A percentile compares a stretch with the other conserved stretches of the same genome.
These are phyloP conservation scores for Phyto melanocephala DNA, from an alignment of 2,888 invertebrate genomes.

Conservation along the genomic window DNA sequence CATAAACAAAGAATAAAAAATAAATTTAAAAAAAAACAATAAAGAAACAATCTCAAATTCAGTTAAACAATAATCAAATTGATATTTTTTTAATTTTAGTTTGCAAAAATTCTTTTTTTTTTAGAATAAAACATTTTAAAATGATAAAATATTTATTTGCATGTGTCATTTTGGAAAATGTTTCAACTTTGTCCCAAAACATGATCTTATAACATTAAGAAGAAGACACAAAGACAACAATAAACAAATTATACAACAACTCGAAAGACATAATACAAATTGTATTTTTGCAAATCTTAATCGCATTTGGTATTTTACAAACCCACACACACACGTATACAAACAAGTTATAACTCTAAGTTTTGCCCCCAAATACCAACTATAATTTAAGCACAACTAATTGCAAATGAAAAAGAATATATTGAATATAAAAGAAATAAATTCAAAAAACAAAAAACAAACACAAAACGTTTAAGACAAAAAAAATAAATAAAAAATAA, in stretches of 20 bases:
- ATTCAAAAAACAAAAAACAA: neutral
- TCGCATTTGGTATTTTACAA: conserved; percentile 5
- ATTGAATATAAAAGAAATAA: conserved; percentile 19
- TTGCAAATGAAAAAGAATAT: conserved; percentile 31
- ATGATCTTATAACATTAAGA: conserved; percentile 24
- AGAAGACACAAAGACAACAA: neutral
- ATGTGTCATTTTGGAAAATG: neutral
- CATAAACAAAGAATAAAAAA: conserved; percentile 6
- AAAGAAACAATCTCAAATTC: neutral
- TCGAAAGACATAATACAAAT: neutral
- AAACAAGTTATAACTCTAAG: neutral
- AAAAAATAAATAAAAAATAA: no score
- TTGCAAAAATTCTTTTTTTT: neutral
- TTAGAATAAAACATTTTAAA: neutral
- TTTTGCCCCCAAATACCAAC: conserved; percentile 36
- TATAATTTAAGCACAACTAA: conserved; percentile 42
- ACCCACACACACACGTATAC: neutral
- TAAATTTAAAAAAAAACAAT: neutral
- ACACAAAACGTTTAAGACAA: conserved; percentile 31
- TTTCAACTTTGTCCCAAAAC: conserved; percentile 7
- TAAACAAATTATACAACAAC: neutral
- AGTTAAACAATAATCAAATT: neutral
- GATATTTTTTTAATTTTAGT: conserved; percentile 11
- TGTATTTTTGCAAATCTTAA: neutral
- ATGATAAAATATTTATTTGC: neutral